Percentiles rank a stretch among this genome's conserved stretches.
phyloP scores from a whole-genome alignment of 2,888 invertebrate species.

The Nymphalis urticae region DNA sequence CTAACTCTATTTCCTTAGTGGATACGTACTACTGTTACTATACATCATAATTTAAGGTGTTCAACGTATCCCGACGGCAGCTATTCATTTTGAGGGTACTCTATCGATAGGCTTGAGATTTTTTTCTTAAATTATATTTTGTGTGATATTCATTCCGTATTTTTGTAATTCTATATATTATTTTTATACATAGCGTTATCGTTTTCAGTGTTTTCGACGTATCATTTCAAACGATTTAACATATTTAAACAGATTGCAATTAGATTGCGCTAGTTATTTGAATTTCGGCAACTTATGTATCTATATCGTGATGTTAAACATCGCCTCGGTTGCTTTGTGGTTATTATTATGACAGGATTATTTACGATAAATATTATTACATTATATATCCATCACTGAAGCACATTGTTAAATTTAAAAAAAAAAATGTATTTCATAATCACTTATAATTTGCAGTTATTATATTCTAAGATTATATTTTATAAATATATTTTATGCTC shows the following conservation, averaged over 20 bases:
- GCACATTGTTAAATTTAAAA: conserved; percentile 56
- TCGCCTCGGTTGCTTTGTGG: conserved; percentile 59
- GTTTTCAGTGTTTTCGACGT: conserved; percentile 57
- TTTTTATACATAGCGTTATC: conserved; percentile 60
- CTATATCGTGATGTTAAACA: conserved; percentile 65
- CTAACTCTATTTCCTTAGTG: conserved; percentile 77
- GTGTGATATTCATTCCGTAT: conserved; percentile 80
- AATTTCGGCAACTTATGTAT: conserved; percentile 48
- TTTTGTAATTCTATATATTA: conserved; percentile 60
- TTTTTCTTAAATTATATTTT: conserved; percentile 53
- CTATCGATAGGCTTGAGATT: conserved; percentile 57
- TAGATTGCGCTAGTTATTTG: conserved; percentile 75
- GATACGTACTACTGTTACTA: conserved; percentile 66
- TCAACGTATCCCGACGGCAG: conserved; percentile 38
- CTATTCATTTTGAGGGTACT: conserved; percentile 28
- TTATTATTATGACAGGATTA: conserved; percentile 39
- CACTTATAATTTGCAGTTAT: conserved; percentile 76
- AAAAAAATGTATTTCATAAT: conserved; percentile 57
- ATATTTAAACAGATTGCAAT: conserved; percentile 57
- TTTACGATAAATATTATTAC: conserved; percentile 40
- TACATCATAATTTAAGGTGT: conserved; percentile 42
- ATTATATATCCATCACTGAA: conserved; percentile 54
- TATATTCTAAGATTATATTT: conserved; percentile 73
- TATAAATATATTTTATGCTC: conserved; percentile 78
- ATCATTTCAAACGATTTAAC: conserved; percentile 15